phyloP scores from a whole-genome alignment of 2,113 vertebrate species.

The Butorides virescens region DNA sequence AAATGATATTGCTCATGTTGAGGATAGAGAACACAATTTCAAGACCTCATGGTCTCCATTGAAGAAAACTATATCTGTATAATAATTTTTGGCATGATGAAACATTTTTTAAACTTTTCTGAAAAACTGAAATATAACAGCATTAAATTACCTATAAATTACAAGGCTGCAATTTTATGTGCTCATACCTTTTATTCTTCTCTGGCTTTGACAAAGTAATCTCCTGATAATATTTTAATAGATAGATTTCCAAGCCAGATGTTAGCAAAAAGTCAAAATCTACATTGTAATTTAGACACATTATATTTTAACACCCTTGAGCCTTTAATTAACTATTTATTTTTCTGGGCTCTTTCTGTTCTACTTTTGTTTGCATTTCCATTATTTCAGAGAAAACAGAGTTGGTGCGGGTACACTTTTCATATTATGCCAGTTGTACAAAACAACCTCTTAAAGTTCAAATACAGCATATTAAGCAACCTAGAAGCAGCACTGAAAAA shows the following conservation, averaged over 20 bases:
- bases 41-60: slow-evolving; percentile 24
- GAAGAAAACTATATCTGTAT: slow-evolving; percentile 20
- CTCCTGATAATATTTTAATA: slow-evolving; percentile 65
- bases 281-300: slow-evolving; percentile 10
- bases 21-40: slow-evolving; percentile 14
- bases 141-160: slow-evolving; percentile 61
- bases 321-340: slow-evolving; percentile 37
- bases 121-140: slow-evolving; percentile 38
- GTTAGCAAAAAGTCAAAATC: slow-evolving; percentile 51
- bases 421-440: neutral
- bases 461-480: neutral
- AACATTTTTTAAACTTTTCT: slow-evolving; percentile 35
- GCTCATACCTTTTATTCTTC: slow-evolving; percentile 51
- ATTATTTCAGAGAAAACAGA: neutral
- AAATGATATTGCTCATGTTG: neutral
- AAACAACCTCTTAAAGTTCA: neutral
- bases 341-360: neutral
- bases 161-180: slow-evolving; percentile 60
- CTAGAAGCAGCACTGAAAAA: neutral
- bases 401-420: neutral
- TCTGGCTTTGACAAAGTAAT: slow-evolving; percentile 35
- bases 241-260: slow-evolving; percentile 42
- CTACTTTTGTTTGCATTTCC: slow-evolving; percentile 25
- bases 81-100: slow-evolving; percentile 34
- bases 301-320: slow-evolving; percentile 26